These are phyloP conservation scores for Hemibagrus guttatus DNA, from an alignment of 2,797 vertebrate species.

Conservation along the genomic window DNA sequence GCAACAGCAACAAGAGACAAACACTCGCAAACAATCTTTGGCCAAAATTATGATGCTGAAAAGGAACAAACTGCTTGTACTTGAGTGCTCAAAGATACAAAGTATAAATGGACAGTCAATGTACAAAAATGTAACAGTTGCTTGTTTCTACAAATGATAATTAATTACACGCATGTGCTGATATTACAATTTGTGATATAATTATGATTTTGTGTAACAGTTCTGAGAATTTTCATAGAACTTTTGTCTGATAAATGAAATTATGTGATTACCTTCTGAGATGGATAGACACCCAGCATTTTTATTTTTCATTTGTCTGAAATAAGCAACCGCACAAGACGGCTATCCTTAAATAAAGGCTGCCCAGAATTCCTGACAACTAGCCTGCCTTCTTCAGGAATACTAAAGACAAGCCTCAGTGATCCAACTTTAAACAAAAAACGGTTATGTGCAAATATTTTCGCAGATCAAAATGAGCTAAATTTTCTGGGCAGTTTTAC, in stretches of 20 bases:
- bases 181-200: background rate
- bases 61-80: background rate
- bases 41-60: constrained; percentile 33
- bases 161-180: background rate
- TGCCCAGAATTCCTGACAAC: background rate
- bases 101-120: background rate
- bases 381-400: background rate
- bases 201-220: background rate
- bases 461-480: background rate
- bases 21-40: constrained; percentile 52
- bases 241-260: background rate
- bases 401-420: background rate
- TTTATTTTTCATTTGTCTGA: background rate
- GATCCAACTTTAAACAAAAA: background rate
- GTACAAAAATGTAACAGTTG: background rate
- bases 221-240: background rate
- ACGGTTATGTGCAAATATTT: background rate
- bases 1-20: background rate
- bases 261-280: background rate
- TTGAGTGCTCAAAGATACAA: background rate
- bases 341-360: background rate
- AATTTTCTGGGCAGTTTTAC: no score
- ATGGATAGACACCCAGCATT: background rate
- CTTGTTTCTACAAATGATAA: background rate
- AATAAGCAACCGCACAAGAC: background rate